Conservation (phyloP, 2,888 invertebrate species). For the Pseudococcus jackbeardsleyi region DNA sequence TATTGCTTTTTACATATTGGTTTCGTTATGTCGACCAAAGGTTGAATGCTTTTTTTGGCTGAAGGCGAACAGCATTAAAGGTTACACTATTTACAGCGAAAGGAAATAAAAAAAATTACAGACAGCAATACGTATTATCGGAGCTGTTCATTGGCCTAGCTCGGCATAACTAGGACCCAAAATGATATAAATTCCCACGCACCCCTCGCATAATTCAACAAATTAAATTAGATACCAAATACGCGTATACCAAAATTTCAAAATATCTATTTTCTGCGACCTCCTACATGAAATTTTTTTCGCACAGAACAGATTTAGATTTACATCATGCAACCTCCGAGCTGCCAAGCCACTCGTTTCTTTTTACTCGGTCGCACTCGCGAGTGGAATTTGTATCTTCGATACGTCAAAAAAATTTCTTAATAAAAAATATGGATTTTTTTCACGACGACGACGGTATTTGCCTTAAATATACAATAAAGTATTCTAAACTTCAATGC, state of each 20-base stretch:
- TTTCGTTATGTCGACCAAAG: not conserved
- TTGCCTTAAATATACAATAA: not conserved
- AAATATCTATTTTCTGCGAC: not conserved
- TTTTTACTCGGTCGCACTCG: not conserved
- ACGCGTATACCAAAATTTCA: not conserved
- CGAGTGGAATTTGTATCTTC: constrained; percentile 11
- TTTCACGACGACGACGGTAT: not conserved
- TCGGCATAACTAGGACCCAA: not conserved
- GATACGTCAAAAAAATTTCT: constrained; percentile 39
- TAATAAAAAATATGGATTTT: constrained; percentile 29
- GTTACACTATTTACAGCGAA: not conserved
- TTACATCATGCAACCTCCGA: not conserved
- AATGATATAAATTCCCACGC: not conserved
- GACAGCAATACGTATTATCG: no score
- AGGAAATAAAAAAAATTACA: not conserved
- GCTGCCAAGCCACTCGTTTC: not conserved
- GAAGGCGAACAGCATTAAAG: not conserved
- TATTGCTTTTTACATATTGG: not conserved
- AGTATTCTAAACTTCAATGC: not conserved
- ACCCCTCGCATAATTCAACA: not conserved
- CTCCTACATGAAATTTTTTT: not conserved
- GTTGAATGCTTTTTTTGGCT: not conserved
- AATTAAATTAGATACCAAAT: not conserved
- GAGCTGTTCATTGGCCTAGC: no score
- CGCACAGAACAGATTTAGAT: not conserved